Evolutionary conservation across 2,113 vertebrate species (phyloP).

Genomic region (Scortum barcoo): DNA sequence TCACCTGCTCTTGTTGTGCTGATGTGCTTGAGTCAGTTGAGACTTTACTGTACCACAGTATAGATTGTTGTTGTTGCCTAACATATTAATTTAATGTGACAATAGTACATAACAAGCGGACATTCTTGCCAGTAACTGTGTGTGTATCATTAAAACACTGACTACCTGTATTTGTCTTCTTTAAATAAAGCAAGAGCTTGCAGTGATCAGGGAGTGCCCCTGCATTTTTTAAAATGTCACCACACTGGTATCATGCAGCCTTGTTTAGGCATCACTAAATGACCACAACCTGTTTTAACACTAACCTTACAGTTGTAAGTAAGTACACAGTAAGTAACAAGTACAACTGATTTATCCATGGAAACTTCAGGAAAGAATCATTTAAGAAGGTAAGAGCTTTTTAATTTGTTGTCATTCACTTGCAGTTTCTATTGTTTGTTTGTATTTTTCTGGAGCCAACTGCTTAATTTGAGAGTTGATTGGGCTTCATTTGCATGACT

Average conservation of each 20-base stretch:
- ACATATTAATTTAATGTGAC: not conserved
- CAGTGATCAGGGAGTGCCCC: no score
- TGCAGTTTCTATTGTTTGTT: not conserved
- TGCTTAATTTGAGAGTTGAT: not conserved
- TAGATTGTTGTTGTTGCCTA: not conserved
- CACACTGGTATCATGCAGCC: not conserved
- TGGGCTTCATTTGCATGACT: slow-evolving; percentile 5
- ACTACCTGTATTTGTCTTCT: not conserved
- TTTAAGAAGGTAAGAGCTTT: not conserved
- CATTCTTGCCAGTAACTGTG: not conserved
- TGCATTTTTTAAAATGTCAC: no score
- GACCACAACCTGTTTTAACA: not conserved
- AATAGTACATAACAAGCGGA: not conserved
- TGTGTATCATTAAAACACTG: not conserved
- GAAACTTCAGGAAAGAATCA: no score
- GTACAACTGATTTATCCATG: no score
- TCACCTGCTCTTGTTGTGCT: not conserved
- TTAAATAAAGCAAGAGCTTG: not conserved
- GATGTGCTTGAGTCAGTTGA: not conserved
- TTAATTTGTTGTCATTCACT: not conserved
- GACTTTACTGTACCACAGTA: no score
- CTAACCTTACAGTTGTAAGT: no score
- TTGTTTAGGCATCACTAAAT: not conserved
- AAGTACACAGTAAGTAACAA: no score
- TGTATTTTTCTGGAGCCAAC: not conserved